Conservation (phyloP, 35 echinoderm and acorn worm species). For the Heliocidaris tuberculata region DNA sequence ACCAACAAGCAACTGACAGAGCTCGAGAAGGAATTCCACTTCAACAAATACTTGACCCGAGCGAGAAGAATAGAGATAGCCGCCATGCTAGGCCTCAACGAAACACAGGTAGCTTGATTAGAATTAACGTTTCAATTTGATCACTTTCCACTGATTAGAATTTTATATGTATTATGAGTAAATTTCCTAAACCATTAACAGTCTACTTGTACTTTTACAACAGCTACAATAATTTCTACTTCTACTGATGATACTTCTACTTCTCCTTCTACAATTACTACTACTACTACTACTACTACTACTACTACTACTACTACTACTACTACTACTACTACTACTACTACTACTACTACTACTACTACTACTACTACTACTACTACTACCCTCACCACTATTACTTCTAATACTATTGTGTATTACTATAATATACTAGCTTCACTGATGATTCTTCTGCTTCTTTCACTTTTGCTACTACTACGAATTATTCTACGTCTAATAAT, state of each 20-base stretch:
- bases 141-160: background rate
- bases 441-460: background rate
- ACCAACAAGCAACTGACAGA: slow-evolving; percentile 99
- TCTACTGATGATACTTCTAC: background rate
- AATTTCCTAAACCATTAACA: too few relatives aligned
- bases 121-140: background rate
- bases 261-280: background rate
- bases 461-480: background rate
- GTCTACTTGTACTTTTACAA: background rate
- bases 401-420: background rate
- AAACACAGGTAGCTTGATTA: slow-evolving; percentile 62
- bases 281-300: background rate
- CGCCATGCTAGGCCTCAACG: slow-evolving; percentile 92
- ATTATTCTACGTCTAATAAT: too few relatives aligned
- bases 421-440: background rate
- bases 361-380: slow-evolving; percentile 21
- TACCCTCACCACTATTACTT: background rate
- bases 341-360: background rate
- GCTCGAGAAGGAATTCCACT: slow-evolving; percentile 99
- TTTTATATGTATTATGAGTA: too few relatives aligned
- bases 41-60: slow-evolving; percentile 96
- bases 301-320: background rate
- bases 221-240: background rate
- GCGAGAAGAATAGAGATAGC: slow-evolving; percentile 97
- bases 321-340: background rate